A percentile compares a stretch with the other conserved stretches of the same genome.
These are phyloP conservation scores for Drosophila niveifrons DNA, from an alignment of 2,888 invertebrate genomes.

Conservation along the genomic window DNA sequence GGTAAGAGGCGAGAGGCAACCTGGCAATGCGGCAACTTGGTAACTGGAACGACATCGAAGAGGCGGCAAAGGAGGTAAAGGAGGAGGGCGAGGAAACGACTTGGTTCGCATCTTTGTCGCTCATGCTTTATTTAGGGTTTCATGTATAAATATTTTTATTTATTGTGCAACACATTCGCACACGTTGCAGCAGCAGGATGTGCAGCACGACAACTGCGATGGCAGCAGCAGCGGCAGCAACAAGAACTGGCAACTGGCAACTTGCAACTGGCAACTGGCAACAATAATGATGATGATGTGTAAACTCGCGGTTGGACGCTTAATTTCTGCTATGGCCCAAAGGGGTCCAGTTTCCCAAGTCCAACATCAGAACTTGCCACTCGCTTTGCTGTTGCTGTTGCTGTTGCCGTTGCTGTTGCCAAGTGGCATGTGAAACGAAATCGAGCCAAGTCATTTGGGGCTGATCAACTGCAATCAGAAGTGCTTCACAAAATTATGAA, in stretches of 20 bases:
- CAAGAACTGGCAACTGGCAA: slow-evolving; percentile 51
- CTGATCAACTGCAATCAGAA: slow-evolving; percentile 48
- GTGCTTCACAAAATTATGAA: slow-evolving; percentile 44
- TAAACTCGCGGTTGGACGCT: slow-evolving; percentile 80
- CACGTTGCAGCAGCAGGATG: slow-evolving; percentile 65
- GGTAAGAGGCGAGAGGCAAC: slow-evolving; percentile 24
- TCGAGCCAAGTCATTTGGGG: slow-evolving; percentile 48
- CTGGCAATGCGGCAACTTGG: slow-evolving; percentile 4
- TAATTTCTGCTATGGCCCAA: slow-evolving; percentile 77
- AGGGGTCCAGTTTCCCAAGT: slow-evolving; percentile 29
- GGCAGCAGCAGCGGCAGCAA: slow-evolving; percentile 35
- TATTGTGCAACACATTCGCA: slow-evolving; percentile 82
- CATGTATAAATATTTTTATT: slow-evolving; percentile 82
- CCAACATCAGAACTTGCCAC: slow-evolving; percentile 20
- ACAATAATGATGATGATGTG: slow-evolving; percentile 81
- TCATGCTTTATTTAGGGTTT: slow-evolving; percentile 81
- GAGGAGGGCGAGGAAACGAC: slow-evolving; percentile 34
- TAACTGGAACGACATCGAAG: slow-evolving; percentile 12
- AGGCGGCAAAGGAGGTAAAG: neutral
- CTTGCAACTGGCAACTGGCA: slow-evolving; percentile 54
- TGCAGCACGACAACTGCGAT: slow-evolving; percentile 61
- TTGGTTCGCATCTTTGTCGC: slow-evolving; percentile 80
- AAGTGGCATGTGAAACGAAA: slow-evolving; percentile 36
- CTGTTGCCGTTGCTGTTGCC: slow-evolving; percentile 44
- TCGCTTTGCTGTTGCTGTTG: slow-evolving; percentile 9